A percentile compares a stretch with the other conserved stretches of the same genome.
These are phyloP conservation scores for Epinotia demarniana DNA, from an alignment of 2,888 invertebrate genomes.

Conservation along the genomic window DNA sequence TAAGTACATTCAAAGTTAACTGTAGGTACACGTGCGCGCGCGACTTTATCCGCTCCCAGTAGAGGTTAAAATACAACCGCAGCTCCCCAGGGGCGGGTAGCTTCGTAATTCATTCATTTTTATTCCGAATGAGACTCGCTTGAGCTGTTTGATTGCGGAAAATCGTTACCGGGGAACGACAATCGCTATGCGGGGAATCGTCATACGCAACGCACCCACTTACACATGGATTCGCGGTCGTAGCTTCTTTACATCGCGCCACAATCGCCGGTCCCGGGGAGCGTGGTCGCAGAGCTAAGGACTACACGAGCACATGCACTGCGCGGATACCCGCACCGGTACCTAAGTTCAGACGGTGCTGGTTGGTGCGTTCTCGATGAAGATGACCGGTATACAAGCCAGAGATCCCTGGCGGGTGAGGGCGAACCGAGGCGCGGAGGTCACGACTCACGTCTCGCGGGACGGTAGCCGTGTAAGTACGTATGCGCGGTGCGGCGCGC, in stretches of 20 bases:
- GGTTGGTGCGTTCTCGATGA: constrained; percentile 30
- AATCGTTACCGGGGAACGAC: constrained; percentile 68
- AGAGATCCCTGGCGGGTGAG: constrained; percentile 29
- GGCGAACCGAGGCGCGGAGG: constrained; percentile 40
- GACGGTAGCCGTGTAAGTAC: constrained; percentile 56
- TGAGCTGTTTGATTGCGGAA: constrained; percentile 65
- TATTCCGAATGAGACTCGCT: constrained; percentile 66
- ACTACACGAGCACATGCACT: constrained; percentile 84
- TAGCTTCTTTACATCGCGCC: constrained; percentile 82
- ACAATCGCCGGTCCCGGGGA: constrained; percentile 89
- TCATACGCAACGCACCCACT: constrained; percentile 77
- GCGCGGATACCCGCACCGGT: constrained; percentile 64
- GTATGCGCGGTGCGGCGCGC: constrained; percentile 50
- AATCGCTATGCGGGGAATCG: constrained; percentile 68
- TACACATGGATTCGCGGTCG: constrained; percentile 81
- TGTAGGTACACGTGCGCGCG: constrained; percentile 74
- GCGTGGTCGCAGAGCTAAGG: constrained; percentile 85
- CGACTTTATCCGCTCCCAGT: constrained; percentile 66
- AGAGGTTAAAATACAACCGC: constrained; percentile 75
- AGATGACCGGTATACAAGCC: constrained; percentile 17
- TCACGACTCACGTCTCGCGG: constrained; percentile 56
- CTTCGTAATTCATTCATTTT: constrained; percentile 74
- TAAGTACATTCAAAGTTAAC: constrained; percentile 59
- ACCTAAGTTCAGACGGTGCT: constrained; percentile 40
- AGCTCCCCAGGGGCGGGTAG: constrained; percentile 57